Conservation (phyloP, 2,888 invertebrate species). For the Ramazzottius varieornatus region DNA sequence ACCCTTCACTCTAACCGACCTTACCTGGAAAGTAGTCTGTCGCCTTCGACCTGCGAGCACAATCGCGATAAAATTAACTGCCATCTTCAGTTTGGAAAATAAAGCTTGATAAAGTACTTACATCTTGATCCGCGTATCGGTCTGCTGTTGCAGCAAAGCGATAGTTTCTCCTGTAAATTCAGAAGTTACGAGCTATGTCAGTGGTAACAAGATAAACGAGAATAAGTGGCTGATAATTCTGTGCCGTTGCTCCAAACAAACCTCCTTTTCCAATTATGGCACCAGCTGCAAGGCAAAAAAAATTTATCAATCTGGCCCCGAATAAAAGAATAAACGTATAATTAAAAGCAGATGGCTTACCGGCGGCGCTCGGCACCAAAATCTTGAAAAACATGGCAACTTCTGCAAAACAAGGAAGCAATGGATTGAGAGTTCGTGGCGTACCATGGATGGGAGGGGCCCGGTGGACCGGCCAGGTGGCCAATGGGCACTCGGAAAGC, state of each 20-base stretch:
- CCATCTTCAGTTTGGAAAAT: background rate
- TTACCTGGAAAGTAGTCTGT: background rate
- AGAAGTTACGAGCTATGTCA: background rate
- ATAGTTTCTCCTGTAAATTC: conserved; percentile 47
- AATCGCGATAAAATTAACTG: background rate
- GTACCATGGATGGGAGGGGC: too few relatives aligned
- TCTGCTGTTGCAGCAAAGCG: conserved; percentile 86
- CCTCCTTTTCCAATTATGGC: conserved; percentile 98
- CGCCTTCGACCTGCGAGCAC: background rate
- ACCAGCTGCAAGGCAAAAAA: conserved; percentile 56
- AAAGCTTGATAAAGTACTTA: conserved; percentile 19
- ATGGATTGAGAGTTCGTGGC: too few relatives aligned
- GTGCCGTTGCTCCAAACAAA: too few relatives aligned
- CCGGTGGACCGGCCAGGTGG: too few relatives aligned
- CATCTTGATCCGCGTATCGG: conserved; percentile 92
- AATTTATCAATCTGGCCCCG: too few relatives aligned
- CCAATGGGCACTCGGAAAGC: too few relatives aligned
- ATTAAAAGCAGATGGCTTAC: conserved; percentile 12
- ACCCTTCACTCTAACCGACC: too few relatives aligned
- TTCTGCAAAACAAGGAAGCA: background rate
- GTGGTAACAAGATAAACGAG: background rate
- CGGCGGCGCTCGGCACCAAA: conserved; percentile 44
- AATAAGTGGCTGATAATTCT: too few relatives aligned
- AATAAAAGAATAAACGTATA: too few relatives aligned
- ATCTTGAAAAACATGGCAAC: conserved; percentile 43